phyloP scores from a whole-genome alignment of 2,113 vertebrate species.

The Corapipo altera region DNA sequence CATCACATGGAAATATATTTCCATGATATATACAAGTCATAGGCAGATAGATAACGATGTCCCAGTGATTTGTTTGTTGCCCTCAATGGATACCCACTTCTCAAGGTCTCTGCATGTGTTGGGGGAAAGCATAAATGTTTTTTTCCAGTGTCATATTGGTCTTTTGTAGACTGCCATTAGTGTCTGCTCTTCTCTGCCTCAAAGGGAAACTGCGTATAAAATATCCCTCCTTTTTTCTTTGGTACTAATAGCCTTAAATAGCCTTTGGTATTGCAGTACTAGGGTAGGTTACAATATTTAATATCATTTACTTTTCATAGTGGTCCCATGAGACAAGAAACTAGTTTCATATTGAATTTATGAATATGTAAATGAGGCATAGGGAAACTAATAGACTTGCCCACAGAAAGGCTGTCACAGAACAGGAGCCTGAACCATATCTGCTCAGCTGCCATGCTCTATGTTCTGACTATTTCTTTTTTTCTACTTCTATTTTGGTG shows the following conservation, averaged over 20 bases:
- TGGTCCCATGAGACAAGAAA: not conserved
- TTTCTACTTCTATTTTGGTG: not conserved
- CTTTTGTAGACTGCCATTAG: not conserved
- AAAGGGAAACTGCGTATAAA: not conserved
- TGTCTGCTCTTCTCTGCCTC: not conserved
- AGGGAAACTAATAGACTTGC: not conserved
- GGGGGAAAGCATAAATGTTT: not conserved
- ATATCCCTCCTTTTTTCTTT: not conserved
- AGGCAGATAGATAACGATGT: not conserved
- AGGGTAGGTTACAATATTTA: not conserved
- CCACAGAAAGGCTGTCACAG: not conserved
- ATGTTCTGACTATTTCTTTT: not conserved
- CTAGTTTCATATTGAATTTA: not conserved
- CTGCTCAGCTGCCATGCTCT: not conserved
- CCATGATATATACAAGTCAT: not conserved
- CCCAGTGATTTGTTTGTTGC: not conserved
- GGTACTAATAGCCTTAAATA: not conserved
- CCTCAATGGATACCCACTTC: not conserved
- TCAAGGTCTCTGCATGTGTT: not conserved
- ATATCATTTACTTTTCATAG: not conserved
- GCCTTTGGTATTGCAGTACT: not conserved
- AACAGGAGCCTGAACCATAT: not conserved
- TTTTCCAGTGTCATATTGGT: not conserved
- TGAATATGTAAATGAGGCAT: not conserved
- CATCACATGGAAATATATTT: not conserved